Percentiles rank a stretch among this genome's conserved stretches.
These are phyloP conservation scores for Mesochorus sp. DNA, from an alignment of 2,888 invertebrate genomes.

Conservation along the genomic window DNA sequence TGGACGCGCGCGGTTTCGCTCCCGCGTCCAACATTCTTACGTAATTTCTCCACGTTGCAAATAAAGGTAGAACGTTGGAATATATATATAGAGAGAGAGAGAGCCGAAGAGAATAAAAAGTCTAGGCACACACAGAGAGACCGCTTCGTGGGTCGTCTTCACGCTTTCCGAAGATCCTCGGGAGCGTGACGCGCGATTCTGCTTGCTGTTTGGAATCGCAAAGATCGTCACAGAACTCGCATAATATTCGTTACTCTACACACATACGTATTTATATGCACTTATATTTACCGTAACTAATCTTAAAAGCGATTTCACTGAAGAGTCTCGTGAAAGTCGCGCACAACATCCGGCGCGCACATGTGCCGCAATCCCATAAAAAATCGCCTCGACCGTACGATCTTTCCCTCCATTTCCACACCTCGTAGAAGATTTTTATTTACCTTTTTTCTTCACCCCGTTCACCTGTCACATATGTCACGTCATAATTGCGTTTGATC, in stretches of 20 bases:
- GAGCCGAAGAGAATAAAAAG: slow-evolving; percentile 36
- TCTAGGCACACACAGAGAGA: slow-evolving; percentile 41
- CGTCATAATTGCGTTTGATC: neutral
- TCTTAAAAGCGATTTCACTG: slow-evolving; percentile 46
- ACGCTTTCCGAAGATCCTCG: slow-evolving; percentile 79
- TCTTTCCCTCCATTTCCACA: neutral
- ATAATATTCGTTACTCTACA: slow-evolving; percentile 51
- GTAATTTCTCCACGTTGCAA: slow-evolving; percentile 65
- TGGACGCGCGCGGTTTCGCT: slow-evolving; percentile 55
- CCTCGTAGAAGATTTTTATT: neutral
- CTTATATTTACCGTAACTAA: neutral
- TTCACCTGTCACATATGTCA: neutral
- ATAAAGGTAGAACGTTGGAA: slow-evolving; percentile 39
- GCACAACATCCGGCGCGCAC: slow-evolving; percentile 31
- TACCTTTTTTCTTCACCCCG: neutral
- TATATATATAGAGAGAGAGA: slow-evolving; percentile 14
- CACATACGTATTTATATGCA: neutral
- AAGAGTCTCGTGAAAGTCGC: slow-evolving; percentile 54
- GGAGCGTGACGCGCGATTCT: slow-evolving; percentile 73
- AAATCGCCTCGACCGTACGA: neutral
- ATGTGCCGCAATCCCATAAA: slow-evolving; percentile 24
- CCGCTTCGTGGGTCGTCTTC: slow-evolving; percentile 70
- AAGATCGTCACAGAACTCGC: slow-evolving; percentile 54
- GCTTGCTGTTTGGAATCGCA: slow-evolving; percentile 48
- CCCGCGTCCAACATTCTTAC: slow-evolving; percentile 66